Conservation (phyloP, 2,888 invertebrate genomes). For the Cremastinae sp. region DNA sequence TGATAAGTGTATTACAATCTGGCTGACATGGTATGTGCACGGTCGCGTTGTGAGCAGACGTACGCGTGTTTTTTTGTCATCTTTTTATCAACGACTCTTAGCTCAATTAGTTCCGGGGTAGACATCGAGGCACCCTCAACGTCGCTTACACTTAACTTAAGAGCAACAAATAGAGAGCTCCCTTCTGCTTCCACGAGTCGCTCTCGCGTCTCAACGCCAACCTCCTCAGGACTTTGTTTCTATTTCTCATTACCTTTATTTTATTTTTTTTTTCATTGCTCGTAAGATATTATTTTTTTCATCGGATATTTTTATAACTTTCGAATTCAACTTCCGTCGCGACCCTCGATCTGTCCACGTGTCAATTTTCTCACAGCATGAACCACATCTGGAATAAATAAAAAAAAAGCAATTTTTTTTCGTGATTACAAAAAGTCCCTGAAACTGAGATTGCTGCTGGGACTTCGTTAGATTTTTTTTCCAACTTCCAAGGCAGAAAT, state of each 20-base stretch:
- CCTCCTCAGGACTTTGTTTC: constrained; percentile 13
- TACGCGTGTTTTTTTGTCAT: constrained; percentile 1
- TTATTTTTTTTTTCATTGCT: constrained; percentile 36
- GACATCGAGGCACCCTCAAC: constrained; percentile 11
- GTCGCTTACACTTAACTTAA: constrained; percentile 26
- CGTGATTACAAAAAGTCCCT: constrained; percentile 8
- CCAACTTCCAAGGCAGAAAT: background rate
- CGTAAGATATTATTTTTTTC: background rate
- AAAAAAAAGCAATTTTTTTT: background rate
- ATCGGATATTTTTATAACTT: background rate
- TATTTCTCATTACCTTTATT: constrained; percentile 13
- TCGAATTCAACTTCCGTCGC: no score
- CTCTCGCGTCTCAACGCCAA: background rate
- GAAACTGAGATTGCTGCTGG: no score
- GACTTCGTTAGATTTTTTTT: background rate
- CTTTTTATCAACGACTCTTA: constrained; percentile 29
- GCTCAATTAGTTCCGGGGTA: constrained; percentile 36
- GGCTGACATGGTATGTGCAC: background rate
- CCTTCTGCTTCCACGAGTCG: background rate
- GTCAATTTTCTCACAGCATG: constrained; percentile 72
- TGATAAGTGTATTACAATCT: constrained; percentile 4
- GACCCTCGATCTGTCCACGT: no score
- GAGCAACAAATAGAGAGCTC: constrained; percentile 9
- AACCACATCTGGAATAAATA: constrained; percentile 72
- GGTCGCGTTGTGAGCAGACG: no score